These are phyloP conservation scores for Camponotus floridanus DNA, from an alignment of 1,140 invertebrate genomes.

Conservation along the genomic window DNA sequence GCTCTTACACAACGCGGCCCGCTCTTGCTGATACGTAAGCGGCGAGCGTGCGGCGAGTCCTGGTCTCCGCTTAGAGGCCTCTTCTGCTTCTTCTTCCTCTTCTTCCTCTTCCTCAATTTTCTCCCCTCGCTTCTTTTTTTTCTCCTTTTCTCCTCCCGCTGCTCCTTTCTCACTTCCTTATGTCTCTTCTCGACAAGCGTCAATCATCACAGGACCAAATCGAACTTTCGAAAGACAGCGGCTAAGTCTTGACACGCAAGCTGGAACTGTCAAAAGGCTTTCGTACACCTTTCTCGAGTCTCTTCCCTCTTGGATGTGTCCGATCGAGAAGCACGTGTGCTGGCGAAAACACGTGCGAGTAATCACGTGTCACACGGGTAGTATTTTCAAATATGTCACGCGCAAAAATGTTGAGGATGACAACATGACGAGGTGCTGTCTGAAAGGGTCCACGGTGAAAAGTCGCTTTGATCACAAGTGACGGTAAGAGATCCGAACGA, in stretches of 20 bases:
- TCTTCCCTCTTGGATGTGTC: not conserved
- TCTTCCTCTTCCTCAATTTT: not conserved
- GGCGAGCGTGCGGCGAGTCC: conserved; percentile 59
- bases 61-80: conserved; percentile 54
- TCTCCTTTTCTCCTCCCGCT: not conserved
- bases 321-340: conserved; percentile 48
- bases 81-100: conserved; percentile 28
- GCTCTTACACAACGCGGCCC: conserved; percentile 85
- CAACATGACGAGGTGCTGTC: not conserved
- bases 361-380: conserved; percentile 52
- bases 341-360: conserved; percentile 60
- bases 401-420: not conserved
- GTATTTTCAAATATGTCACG: conserved; percentile 38
- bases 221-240: not conserved
- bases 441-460: not conserved
- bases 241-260: no score
- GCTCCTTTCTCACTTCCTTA: not conserved
- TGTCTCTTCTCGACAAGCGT: not conserved
- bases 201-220: not conserved
- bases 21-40: conserved; percentile 77
- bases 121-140: not conserved
- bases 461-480: not conserved
- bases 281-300: no score
- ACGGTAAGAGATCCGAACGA: not conserved
- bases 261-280: no score